Percentiles rank a stretch among this genome's conserved stretches.
Conservation (phyloP, 2,797 vertebrate species). For the Enteromius radiatus region DNA sequence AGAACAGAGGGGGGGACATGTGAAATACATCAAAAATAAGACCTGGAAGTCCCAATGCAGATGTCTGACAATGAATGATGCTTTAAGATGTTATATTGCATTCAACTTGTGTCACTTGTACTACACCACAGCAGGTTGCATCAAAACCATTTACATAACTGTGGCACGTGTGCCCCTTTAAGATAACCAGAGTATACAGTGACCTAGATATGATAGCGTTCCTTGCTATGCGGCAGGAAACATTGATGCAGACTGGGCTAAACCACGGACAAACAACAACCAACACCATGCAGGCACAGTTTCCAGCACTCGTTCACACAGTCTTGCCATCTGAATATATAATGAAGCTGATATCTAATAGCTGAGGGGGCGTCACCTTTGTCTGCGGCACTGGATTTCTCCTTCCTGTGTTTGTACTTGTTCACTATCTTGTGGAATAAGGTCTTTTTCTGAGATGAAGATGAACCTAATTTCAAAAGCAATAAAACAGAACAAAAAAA, state of each 20-base stretch:
- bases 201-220: conserved; percentile 47
- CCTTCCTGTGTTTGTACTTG: conserved; percentile 95
- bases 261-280: conserved; percentile 38
- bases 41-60: neutral
- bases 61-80: neutral
- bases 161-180: neutral
- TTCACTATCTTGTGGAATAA: conserved; percentile 97
- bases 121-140: conserved; percentile 5
- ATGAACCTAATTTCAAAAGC: conserved; percentile 87
- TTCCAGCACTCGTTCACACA: conserved; percentile 34
- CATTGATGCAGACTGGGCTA: neutral
- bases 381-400: conserved; percentile 88
- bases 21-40: neutral
- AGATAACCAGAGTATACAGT: conserved; percentile 8
- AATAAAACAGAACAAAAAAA: conserved; percentile 57
- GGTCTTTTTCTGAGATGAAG: conserved; percentile 95
- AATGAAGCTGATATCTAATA: conserved; percentile 42
- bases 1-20: neutral
- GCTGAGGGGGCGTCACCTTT: conserved; percentile 81
- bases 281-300: conserved; percentile 3
- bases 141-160: neutral
- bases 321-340: neutral
- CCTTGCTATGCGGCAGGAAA: conserved; percentile 42
- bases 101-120: neutral
- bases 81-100: neutral